These are phyloP conservation scores for Camptogramma bilineatum DNA, from an alignment of 2,888 invertebrate species.

Conservation along the genomic window DNA sequence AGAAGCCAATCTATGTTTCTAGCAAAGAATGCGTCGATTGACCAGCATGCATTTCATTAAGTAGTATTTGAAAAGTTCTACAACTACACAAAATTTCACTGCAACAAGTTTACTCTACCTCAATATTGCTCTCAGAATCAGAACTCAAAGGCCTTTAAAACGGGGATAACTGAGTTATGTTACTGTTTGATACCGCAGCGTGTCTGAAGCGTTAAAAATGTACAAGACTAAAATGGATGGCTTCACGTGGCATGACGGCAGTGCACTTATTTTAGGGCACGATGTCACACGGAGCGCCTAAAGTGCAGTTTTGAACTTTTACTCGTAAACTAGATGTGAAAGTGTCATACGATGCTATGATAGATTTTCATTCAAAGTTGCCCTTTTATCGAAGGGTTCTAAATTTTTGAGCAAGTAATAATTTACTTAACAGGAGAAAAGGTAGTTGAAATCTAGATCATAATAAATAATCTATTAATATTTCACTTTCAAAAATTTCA, in stretches of 20 bases:
- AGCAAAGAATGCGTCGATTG: too few species aligned
- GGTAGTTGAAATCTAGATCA: too few species aligned
- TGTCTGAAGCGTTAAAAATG: slow-evolving; percentile 52
- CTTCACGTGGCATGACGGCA: slow-evolving; percentile 42
- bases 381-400: background rate
- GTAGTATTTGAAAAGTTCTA: too few species aligned
- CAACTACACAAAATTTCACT: too few species aligned
- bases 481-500: too few species aligned
- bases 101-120: too few species aligned
- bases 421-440: too few species aligned
- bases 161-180: background rate
- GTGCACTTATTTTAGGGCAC: slow-evolving; percentile 40
- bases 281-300: slow-evolving; percentile 24
- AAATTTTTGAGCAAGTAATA: background rate
- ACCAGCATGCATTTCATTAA: too few species aligned
- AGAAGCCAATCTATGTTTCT: too few species aligned
- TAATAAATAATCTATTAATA: too few species aligned
- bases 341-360: slow-evolving; percentile 22
- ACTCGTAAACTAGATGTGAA: slow-evolving; percentile 21
- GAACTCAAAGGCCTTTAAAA: background rate
- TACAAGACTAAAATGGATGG: slow-evolving; percentile 44
- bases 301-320: slow-evolving; percentile 39
- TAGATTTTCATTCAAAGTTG: slow-evolving; percentile 23
- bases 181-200: slow-evolving; percentile 15
- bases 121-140: background rate